Percentiles rank a stretch among this genome's conserved stretches.
phyloP scores from a whole-genome alignment of 2,888 invertebrate genomes.

The Tachina lurida region DNA sequence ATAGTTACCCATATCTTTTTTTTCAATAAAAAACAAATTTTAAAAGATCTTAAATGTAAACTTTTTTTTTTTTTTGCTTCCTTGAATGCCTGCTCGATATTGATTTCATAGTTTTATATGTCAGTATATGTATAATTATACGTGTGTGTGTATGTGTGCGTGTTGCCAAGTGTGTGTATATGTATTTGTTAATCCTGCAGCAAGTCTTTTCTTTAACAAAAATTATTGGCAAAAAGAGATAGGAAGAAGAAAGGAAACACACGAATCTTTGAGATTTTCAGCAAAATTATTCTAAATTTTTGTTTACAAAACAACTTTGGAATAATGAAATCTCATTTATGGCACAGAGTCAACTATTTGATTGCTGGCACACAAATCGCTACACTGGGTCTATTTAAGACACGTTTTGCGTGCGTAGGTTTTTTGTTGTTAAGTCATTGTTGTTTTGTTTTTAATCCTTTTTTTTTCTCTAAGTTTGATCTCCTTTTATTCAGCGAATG shows the following conservation, averaged over 20 bases:
- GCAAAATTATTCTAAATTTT: constrained; percentile 30
- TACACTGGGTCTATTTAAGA: constrained; percentile 14
- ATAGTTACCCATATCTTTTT: not conserved
- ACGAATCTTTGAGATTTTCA: constrained; percentile 11
- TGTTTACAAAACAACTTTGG: constrained; percentile 36
- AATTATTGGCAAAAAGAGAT: not conserved
- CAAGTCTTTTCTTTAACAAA: constrained; percentile 4
- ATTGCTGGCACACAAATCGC: constrained; percentile 32
- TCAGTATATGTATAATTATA: no score
- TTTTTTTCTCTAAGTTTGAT: constrained; percentile 12
- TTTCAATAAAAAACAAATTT: not conserved
- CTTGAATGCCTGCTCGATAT: constrained; percentile 30
- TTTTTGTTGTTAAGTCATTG: not conserved
- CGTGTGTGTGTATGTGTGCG: no score
- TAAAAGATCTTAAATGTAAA: not conserved
- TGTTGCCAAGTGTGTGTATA: not conserved
- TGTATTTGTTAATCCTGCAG: constrained; percentile 19
- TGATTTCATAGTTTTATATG: constrained; percentile 33
- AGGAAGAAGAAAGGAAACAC: not conserved
- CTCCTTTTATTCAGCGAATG: constrained; percentile 27
- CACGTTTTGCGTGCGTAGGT: not conserved
- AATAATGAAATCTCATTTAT: constrained; percentile 41
- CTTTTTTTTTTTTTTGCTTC: not conserved
- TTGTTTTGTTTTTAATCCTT: constrained; percentile 11
- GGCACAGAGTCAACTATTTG: constrained; percentile 30